These are phyloP conservation scores for Ichneumoninae sp. DNA, from an alignment of 2,888 invertebrate genomes.

Conservation along the genomic window DNA sequence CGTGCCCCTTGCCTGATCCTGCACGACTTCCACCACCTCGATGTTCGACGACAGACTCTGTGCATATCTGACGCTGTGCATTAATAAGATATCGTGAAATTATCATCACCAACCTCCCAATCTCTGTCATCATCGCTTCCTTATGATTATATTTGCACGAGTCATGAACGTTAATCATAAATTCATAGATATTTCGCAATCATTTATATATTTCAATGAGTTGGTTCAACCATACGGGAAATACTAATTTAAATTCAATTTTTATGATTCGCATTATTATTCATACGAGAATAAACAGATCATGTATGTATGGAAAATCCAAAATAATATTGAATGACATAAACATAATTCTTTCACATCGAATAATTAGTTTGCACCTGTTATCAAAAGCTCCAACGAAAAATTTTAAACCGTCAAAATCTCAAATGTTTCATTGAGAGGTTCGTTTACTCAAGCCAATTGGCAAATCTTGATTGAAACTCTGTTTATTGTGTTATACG, in stretches of 20 bases:
- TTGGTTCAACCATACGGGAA: constrained; percentile 38
- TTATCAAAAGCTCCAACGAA: neutral
- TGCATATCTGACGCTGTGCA: constrained; percentile 15
- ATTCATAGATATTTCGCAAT: neutral
- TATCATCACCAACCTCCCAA: constrained; percentile 44
- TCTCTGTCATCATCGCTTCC: constrained; percentile 20
- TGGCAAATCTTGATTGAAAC: neutral
- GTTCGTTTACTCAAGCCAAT: neutral
- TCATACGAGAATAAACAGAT: neutral
- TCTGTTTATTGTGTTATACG: neutral
- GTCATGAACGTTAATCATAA: constrained; percentile 30
- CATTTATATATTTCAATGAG: neutral
- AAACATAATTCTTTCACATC: neutral
- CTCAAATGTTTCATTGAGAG: neutral
- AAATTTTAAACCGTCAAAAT: neutral
- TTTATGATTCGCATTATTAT: constrained; percentile 56
- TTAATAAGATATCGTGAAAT: constrained; percentile 50
- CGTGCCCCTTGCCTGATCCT: constrained; percentile 15
- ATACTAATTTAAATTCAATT: constrained; percentile 41
- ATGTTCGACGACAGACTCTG: neutral
- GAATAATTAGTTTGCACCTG: neutral
- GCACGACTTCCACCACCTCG: constrained; percentile 24
- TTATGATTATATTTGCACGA: constrained; percentile 42
- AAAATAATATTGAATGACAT: neutral
- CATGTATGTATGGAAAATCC: neutral